Conservation (phyloP, 2,888 invertebrate species). For the Anaspis maculata region DNA sequence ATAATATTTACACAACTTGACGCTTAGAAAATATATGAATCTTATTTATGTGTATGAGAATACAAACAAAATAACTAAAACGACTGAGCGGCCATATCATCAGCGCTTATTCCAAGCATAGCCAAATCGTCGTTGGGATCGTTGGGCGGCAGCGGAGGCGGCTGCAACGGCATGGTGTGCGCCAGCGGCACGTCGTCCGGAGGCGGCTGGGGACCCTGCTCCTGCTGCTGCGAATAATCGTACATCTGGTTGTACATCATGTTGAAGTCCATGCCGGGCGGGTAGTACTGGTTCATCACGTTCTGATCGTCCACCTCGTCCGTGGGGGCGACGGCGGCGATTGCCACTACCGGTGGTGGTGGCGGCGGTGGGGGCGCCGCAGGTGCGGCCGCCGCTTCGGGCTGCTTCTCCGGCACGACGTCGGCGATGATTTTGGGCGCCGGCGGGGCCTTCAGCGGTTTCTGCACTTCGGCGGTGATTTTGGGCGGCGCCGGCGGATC, state of each 20-base stretch:
- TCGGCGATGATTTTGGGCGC: slow-evolving; percentile 17
- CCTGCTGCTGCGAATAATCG: slow-evolving; percentile 27
- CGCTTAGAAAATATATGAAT: too few species aligned
- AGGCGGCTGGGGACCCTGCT: slow-evolving; percentile 12
- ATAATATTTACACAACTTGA: too few species aligned
- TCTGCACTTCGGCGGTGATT: slow-evolving; percentile 21
- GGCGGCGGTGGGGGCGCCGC: slow-evolving; percentile 24
- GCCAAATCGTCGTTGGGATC: slow-evolving; percentile 65
- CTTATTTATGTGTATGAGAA: too few species aligned
- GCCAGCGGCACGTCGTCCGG: slow-evolving; percentile 27
- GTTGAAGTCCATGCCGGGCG: slow-evolving; percentile 28
- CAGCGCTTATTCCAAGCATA: slow-evolving; percentile 79
- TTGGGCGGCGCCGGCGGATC: slow-evolving; percentile 33
- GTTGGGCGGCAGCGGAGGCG: slow-evolving; percentile 38
- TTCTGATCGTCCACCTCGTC: slow-evolving; percentile 23
- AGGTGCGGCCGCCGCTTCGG: too few species aligned
- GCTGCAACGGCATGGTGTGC: slow-evolving; percentile 38
- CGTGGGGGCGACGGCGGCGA: slow-evolving; percentile 28
- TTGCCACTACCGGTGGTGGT: too few species aligned
- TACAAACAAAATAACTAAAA: too few species aligned
- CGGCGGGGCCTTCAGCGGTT: slow-evolving; percentile 20
- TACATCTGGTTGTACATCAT: slow-evolving; percentile 32
- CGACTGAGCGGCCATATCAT: slow-evolving; percentile 58
- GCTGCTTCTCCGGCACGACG: slow-evolving; percentile 16
- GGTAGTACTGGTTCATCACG: slow-evolving; percentile 29